phyloP scores from a whole-genome alignment of 2,113 vertebrate species.

The Glaucomys volans region DNA sequence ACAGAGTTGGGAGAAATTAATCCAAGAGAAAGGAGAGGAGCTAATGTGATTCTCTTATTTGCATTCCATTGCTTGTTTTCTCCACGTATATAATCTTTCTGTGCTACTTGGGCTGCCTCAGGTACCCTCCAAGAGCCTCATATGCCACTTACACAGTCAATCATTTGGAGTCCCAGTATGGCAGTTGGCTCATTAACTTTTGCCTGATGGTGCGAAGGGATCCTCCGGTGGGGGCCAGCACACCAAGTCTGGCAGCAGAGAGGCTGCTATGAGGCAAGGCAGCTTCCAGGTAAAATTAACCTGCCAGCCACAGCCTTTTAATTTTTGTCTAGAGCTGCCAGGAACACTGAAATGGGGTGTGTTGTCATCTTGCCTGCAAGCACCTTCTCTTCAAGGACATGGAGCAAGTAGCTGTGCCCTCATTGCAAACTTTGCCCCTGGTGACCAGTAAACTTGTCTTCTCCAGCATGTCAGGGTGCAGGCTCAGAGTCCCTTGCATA shows the following conservation, averaged over 20 bases:
- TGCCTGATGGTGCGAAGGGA: neutral
- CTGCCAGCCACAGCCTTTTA: conserved; percentile 27
- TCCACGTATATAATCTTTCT: neutral
- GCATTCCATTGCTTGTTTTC: neutral
- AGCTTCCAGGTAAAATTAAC: conserved; percentile 8
- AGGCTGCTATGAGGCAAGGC: neutral
- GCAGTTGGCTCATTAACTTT: neutral
- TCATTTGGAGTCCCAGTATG: neutral
- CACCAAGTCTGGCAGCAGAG: neutral
- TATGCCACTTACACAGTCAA: neutral
- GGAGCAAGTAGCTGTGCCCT: neutral
- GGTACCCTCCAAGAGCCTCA: neutral
- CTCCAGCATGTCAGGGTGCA: neutral
- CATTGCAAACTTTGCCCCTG: conserved; percentile 4
- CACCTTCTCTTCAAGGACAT: conserved; percentile 16
- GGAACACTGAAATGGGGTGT: conserved; percentile 6
- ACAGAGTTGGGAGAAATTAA: neutral
- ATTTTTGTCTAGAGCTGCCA: conserved; percentile 70
- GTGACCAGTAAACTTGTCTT: conserved; percentile 1
- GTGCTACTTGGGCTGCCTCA: neutral
- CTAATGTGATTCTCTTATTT: neutral
- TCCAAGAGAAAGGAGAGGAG: neutral
- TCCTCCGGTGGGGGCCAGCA: conserved; percentile 44
- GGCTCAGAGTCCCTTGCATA: neutral
- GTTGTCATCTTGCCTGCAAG: conserved; percentile 47